These are phyloP conservation scores for Aptenodytes patagonicus DNA, from an alignment of 2,113 vertebrate species.

Conservation along the genomic window DNA sequence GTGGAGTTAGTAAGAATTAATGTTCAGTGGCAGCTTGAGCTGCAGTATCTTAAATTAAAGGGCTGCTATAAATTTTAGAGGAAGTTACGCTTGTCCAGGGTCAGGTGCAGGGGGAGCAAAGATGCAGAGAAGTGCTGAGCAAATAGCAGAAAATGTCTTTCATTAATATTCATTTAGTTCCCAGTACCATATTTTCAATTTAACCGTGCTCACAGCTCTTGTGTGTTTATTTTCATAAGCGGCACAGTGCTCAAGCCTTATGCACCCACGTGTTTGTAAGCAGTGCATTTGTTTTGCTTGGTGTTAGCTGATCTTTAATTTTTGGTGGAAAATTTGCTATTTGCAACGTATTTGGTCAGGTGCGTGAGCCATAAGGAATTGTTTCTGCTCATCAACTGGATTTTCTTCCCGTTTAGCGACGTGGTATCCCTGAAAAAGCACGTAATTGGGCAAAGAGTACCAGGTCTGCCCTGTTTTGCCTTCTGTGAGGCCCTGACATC, in stretches of 20 bases:
- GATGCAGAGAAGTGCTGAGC: constrained; percentile 15
- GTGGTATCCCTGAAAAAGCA: not conserved
- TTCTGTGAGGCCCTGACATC: fast-evolving
- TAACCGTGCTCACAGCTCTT: not conserved
- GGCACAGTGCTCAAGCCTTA: not conserved
- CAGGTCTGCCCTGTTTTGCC: not conserved
- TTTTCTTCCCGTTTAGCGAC: not conserved
- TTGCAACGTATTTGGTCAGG: not conserved
- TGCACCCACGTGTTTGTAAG: not conserved
- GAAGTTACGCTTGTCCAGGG: not conserved
- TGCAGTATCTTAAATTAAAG: not conserved
- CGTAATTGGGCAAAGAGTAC: not conserved
- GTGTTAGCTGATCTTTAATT: not conserved
- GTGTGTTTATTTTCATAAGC: not conserved
- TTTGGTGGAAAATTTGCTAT: not conserved
- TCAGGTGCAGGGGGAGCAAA: not conserved
- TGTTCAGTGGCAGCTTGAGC: not conserved
- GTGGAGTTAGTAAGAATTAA: not conserved
- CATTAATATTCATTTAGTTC: constrained; percentile 33
- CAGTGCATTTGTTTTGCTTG: not conserved
- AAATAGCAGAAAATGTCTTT: constrained; percentile 46
- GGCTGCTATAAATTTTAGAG: constrained; percentile 8
- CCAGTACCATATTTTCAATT: not conserved
- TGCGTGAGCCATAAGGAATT: not conserved
- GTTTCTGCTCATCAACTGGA: not conserved